Percentiles rank a stretch among this genome's conserved stretches.
phyloP scores from a whole-genome alignment of 2,888 invertebrate species.

The Polylopha cassiicola region DNA sequence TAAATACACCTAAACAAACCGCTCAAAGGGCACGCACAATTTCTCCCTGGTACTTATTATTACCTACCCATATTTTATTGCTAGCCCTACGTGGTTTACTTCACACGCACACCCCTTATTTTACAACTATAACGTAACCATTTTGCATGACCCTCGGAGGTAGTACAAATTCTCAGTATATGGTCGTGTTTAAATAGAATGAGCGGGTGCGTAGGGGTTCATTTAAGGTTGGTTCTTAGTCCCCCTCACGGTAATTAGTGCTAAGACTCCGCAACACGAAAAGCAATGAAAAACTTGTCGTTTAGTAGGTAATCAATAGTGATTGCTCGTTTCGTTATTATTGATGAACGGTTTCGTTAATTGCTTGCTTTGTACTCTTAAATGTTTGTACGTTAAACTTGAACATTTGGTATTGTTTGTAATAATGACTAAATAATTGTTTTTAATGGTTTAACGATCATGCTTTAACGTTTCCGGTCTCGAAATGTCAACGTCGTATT shows the following conservation, averaged over 20 bases:
- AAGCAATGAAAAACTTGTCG: conserved; percentile 26
- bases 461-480: too few relatives aligned
- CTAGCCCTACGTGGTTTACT: conserved; percentile 33
- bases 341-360: neutral
- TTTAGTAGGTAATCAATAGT: conserved; percentile 20
- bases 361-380: neutral
- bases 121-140: conserved; percentile 35
- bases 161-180: conserved; percentile 6
- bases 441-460: too few relatives aligned
- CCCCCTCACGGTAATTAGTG: conserved; percentile 29
- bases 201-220: conserved; percentile 22
- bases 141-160: conserved; percentile 28
- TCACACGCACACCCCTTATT: conserved; percentile 34
- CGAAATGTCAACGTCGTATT: too few relatives aligned
- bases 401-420: too few relatives aligned
- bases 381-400: too few relatives aligned
- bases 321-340: neutral
- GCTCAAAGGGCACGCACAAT: conserved; percentile 30
- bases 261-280: conserved; percentile 30
- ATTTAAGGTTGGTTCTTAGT: conserved; percentile 22
- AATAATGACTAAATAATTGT: too few relatives aligned
- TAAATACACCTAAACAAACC: conserved; percentile 21
- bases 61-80: conserved; percentile 37
- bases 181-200: neutral
- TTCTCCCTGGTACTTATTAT: conserved; percentile 36